Percentiles rank a stretch among this genome's conserved stretches.
Conservation (phyloP, 2,888 invertebrate species). For the Brassicogethes aeneus region DNA sequence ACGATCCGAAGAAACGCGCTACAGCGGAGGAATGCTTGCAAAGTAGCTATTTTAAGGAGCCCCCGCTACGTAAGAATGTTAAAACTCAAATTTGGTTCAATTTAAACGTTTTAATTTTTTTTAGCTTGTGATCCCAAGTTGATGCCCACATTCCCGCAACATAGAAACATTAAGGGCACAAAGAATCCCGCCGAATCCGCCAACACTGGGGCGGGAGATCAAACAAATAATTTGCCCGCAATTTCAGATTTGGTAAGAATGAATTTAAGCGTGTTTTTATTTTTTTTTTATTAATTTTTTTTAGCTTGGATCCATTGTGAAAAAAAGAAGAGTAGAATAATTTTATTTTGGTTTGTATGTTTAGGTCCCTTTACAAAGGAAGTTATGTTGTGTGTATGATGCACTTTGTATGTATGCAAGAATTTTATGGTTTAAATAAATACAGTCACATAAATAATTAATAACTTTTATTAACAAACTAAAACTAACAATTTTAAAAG, state of each 20-base stretch:
- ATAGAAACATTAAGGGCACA: slow-evolving; percentile 68
- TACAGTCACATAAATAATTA: too few species aligned
- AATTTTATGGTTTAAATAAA: too few species aligned
- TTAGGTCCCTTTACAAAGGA: too few species aligned
- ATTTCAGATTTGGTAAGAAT: slow-evolving; percentile 65
- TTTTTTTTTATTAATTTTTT: slow-evolving; percentile 29
- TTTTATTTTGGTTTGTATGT: too few species aligned
- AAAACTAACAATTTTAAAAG: too few species aligned
- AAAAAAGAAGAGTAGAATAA: slow-evolving; percentile 69
- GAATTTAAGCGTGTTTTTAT: slow-evolving; percentile 9
- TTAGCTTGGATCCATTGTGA: slow-evolving; percentile 67
- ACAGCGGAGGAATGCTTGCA: slow-evolving; percentile 92
- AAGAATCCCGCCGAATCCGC: slow-evolving; percentile 38
- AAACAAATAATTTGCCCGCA: slow-evolving; percentile 66
- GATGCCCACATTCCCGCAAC: slow-evolving; percentile 98
- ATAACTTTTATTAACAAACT: too few species aligned
- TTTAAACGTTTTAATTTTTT: too few species aligned
- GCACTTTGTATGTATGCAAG: too few species aligned
- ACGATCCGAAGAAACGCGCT: slow-evolving; percentile 90
- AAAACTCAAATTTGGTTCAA: not conserved
- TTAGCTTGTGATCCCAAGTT: slow-evolving; percentile 91
- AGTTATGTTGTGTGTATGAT: too few species aligned
- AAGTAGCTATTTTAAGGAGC: slow-evolving; percentile 92
- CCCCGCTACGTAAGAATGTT: slow-evolving; percentile 73
- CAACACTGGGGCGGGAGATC: slow-evolving; percentile 57